Evolutionary conservation across 2,113 vertebrate species (phyloP).

Genomic region (Helogale parvula): DNA sequence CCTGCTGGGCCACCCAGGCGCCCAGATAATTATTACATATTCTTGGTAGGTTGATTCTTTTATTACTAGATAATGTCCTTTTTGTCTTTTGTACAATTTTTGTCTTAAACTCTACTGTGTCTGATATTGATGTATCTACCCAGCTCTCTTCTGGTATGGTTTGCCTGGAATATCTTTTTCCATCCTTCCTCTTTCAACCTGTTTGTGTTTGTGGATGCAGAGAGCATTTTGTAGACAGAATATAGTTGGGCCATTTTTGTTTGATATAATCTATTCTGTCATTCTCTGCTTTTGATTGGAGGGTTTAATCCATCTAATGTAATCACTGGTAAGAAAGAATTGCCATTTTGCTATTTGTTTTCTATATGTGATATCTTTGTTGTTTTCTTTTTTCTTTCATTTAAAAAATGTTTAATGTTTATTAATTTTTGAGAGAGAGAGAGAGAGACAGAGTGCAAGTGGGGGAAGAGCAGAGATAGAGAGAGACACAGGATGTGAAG

Average conservation of each 20-base stretch:
- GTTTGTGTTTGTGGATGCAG: neutral
- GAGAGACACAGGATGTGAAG: too few relatives aligned
- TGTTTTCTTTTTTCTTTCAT: neutral
- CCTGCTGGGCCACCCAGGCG: too few relatives aligned
- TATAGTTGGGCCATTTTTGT: neutral
- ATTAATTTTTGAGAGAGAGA: too few relatives aligned
- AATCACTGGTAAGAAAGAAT: neutral
- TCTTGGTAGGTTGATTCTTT: neutral
- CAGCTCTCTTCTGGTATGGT: neutral
- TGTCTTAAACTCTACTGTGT: neutral
- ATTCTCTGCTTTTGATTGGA: neutral
- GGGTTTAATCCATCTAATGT: neutral
- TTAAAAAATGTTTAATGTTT: too few relatives aligned
- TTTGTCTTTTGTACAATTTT: neutral
- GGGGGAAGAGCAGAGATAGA: too few relatives aligned
- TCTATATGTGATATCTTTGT: neutral
- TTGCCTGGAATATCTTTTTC: neutral
- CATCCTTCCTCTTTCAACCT: neutral
- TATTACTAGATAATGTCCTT: neutral
- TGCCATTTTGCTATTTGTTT: neutral
- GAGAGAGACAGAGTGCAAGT: too few relatives aligned
- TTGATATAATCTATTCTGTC: neutral
- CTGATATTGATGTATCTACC: neutral
- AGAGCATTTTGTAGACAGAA: neutral
- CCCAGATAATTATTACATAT: neutral